Evolutionary conservation across 2,797 vertebrate genomes (phyloP).

Genomic region (Chrysolophus pictus): DNA sequence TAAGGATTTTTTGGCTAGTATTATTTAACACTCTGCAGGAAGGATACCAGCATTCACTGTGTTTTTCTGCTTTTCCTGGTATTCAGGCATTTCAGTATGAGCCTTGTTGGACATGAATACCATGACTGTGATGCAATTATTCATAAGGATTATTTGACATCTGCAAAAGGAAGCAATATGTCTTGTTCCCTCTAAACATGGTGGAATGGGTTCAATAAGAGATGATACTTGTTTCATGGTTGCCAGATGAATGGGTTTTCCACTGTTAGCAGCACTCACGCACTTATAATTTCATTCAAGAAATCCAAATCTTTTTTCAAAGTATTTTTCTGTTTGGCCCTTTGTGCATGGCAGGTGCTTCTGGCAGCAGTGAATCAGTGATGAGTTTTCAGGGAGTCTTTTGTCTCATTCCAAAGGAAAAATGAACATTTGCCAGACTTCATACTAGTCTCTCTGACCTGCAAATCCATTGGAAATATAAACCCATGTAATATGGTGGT

Average conservation of each 20-base stretch:
- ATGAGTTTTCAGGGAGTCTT: neutral
- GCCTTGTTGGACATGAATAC: neutral
- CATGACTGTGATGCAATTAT: neutral
- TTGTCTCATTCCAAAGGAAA: conserved; percentile 35
- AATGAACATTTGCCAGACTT: conserved; percentile 40
- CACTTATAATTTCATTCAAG: neutral
- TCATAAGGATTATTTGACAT: neutral
- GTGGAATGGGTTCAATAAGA: neutral
- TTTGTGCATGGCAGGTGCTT: neutral
- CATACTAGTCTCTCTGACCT: conserved; percentile 52
- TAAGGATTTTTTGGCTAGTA: conserved; percentile 16
- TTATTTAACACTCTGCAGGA: neutral
- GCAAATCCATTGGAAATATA: conserved; percentile 37
- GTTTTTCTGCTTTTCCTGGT: conserved; percentile 19
- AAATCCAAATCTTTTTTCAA: neutral
- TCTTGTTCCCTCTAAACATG: neutral
- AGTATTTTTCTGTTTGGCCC: neutral
- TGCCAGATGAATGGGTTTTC: conserved; percentile 30
- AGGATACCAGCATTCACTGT: neutral
- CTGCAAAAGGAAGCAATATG: neutral
- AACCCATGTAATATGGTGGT: conserved; percentile 15
- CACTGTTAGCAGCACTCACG: neutral
- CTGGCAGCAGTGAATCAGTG: neutral
- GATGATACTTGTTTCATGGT: neutral
- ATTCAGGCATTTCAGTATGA: neutral